phyloP scores from a whole-genome alignment of 2,888 invertebrate genomes.

The Charanyca ferruginea region DNA sequence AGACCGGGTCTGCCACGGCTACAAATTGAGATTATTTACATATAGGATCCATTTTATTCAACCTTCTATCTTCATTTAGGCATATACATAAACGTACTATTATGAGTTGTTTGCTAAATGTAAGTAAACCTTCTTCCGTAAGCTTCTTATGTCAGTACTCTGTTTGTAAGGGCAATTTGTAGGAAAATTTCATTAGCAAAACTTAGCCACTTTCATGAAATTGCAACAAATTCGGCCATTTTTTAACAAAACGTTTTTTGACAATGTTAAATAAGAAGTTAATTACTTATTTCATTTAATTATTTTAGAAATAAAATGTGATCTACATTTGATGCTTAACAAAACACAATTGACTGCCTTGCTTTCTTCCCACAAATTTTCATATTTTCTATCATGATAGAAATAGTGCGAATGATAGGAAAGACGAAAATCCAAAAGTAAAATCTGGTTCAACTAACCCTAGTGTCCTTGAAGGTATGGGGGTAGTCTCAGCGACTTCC shows the following conservation, averaged over 20 bases:
- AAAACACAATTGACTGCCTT: neutral
- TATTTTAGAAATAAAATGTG: neutral
- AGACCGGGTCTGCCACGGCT: constrained; percentile 85
- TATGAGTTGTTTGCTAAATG: too few relatives aligned
- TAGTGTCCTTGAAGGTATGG: constrained; percentile 79
- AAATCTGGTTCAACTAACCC: constrained; percentile 70
- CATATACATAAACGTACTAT: too few relatives aligned
- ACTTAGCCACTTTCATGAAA: too few relatives aligned
- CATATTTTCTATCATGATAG: too few relatives aligned
- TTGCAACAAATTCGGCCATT: too few relatives aligned
- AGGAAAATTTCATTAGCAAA: too few relatives aligned
- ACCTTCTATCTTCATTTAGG: too few relatives aligned
- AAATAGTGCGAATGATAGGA: too few relatives aligned
- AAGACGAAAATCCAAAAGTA: neutral
- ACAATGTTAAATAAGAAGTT: neutral
- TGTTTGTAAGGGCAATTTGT: too few relatives aligned
- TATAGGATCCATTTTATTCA: too few relatives aligned
- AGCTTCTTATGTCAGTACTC: too few relatives aligned
- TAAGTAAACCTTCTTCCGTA: too few relatives aligned
- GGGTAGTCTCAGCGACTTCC: constrained; percentile 84
- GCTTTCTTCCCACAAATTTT: neutral
- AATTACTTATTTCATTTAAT: neutral
- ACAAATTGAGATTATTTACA: neutral
- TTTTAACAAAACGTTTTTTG: neutral
- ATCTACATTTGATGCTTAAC: neutral